Evolutionary conservation across 1,140 invertebrate genomes (phyloP).

Genomic region (Drosophila equinoxialis): DNA sequence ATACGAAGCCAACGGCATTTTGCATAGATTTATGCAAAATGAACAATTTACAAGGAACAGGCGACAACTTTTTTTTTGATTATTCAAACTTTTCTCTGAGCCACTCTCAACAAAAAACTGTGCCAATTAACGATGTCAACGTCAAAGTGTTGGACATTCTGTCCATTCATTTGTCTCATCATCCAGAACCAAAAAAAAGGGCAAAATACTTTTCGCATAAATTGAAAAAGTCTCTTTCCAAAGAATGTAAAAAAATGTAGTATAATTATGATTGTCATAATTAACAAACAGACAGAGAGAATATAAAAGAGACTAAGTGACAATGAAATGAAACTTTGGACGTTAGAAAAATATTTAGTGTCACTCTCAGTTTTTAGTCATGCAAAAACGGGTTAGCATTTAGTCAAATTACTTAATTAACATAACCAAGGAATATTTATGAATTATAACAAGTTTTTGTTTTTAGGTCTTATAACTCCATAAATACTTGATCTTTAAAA

Average conservation of each 20-base stretch:
- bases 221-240: constrained; percentile 36
- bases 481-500: neutral
- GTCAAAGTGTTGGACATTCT: constrained; percentile 57
- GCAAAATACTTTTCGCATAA: constrained; percentile 30
- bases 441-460: neutral
- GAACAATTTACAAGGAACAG: neutral
- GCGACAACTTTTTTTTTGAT: constrained; percentile 46
- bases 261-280: constrained; percentile 56
- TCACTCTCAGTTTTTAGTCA: neutral
- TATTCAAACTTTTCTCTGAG: constrained; percentile 61
- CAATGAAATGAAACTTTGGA: constrained; percentile 12
- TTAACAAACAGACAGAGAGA: constrained; percentile 9
- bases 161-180: neutral
- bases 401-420: constrained; percentile 53
- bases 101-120: constrained; percentile 60
- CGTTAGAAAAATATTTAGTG: constrained; percentile 32
- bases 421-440: constrained; percentile 20
- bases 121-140: constrained; percentile 71
- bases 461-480: neutral
- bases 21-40: constrained; percentile 68
- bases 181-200: neutral
- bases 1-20: constrained; percentile 34
- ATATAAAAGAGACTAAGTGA: neutral
- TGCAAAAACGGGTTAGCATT: constrained; percentile 31
- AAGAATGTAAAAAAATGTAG: constrained; percentile 29